Evolutionary conservation across 2,113 vertebrate species (phyloP).

Genomic region (Ciconia maguari): DNA sequence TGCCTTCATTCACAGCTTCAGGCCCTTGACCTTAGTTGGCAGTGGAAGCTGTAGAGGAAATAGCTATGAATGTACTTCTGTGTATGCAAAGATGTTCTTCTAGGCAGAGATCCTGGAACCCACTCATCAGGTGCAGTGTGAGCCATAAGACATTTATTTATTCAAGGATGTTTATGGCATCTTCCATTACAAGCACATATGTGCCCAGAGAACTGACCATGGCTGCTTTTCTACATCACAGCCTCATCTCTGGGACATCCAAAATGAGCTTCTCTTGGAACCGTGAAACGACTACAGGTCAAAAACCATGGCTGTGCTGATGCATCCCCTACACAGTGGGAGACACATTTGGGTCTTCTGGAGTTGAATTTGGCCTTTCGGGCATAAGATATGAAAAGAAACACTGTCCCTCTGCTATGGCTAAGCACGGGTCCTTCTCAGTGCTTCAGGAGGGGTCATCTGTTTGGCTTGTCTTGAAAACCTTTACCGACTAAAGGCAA

Average conservation of each 20-base stretch:
- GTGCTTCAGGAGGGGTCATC: neutral
- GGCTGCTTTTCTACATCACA: neutral
- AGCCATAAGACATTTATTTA: neutral
- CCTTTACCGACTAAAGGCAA: neutral
- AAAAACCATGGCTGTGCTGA: neutral
- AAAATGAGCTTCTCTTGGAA: neutral
- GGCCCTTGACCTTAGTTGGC: neutral
- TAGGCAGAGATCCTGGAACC: neutral
- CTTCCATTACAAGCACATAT: neutral
- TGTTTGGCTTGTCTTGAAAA: neutral
- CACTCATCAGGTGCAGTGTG: neutral
- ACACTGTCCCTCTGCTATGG: neutral
- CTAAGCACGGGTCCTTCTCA: neutral
- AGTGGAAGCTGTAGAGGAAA: neutral
- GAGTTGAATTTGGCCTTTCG: neutral
- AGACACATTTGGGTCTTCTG: neutral
- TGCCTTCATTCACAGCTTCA: neutral
- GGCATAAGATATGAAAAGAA: neutral
- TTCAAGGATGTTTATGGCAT: neutral
- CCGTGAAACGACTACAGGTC: neutral
- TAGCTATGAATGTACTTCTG: neutral
- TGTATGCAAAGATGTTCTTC: neutral
- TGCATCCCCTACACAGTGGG: neutral
- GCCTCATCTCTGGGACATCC: neutral
- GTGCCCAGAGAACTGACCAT: neutral